phyloP scores from a whole-genome alignment of 1,140 invertebrate genomes.

The Diploscapter pachys region DNA sequence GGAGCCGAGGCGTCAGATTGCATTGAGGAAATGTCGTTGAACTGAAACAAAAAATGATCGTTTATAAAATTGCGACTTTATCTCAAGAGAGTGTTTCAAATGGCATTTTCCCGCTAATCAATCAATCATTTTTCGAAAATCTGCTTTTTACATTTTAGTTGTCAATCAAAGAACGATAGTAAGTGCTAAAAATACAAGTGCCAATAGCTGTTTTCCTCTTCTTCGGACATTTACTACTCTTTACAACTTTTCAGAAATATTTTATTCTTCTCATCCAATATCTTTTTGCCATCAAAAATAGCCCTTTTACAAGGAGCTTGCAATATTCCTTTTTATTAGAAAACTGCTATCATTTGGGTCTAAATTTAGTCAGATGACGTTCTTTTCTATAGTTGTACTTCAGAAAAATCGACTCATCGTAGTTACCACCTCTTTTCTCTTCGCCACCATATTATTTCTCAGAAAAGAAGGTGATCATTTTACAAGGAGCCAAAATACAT shows the following conservation, averaged over 20 bases:
- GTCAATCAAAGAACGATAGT: not conserved
- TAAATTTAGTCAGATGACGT: too few relatives aligned
- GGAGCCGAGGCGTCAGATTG: constrained; percentile 35
- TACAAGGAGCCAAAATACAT: too few relatives aligned
- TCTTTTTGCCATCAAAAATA: not conserved
- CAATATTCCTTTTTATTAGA: not conserved
- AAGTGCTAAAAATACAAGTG: not conserved
- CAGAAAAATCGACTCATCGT: too few relatives aligned
- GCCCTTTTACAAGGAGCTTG: not conserved
- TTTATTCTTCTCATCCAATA: not conserved
- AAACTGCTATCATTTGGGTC: too few relatives aligned
- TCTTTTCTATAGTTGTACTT: too few relatives aligned
- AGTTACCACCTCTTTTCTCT: too few relatives aligned
- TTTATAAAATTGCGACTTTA: too few relatives aligned
- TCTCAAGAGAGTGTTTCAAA: not conserved
- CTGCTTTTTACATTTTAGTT: not conserved
- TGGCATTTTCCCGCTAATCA: not conserved
- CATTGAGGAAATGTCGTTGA: constrained; percentile 15
- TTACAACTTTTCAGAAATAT: not conserved
- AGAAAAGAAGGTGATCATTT: too few relatives aligned
- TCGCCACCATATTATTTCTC: too few relatives aligned
- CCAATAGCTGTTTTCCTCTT: not conserved
- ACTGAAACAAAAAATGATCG: constrained; percentile 2
- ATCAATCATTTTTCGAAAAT: not conserved
- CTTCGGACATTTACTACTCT: not conserved